Base-by-base conservation (phyloP, 2,113 vertebrate genomes). In the Choloepus hoffmanni region DNA sequence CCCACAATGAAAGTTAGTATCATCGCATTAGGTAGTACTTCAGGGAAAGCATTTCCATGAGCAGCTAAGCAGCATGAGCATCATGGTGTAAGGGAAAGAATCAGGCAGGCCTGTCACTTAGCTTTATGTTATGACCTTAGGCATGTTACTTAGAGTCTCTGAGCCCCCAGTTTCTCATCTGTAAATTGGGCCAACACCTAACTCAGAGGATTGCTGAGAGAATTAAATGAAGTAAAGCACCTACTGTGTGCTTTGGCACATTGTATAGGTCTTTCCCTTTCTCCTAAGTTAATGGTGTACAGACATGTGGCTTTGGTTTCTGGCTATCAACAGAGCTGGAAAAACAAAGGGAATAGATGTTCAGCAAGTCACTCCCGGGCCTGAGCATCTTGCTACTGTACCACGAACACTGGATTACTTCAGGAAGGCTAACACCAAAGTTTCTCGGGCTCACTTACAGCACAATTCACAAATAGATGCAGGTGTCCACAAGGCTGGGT, bases 61-160 rank as follows among this genome's bases (percentile, higher is more conserved):
- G 43, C 19, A 60, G 2, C 60, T 50, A 50, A 50, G 11, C 11
- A 50, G 48, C 48, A 48, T 10, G 40, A 24, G 16, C 10, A 62
- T 26, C 30, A 23, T 2, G 50, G 28, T 67, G 21, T 1, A 9
- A 18, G 11, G 24, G 24, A 55, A 72, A 76, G 53, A 89, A 43
- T 6, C 53, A 79, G 19, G 36, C 23, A 81, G 62, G 40, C 2
- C 30, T 72, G 48, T 11, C 18, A 72, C n/a, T 62, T 24, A 48
- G 48, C 23, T 48, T 18, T 50, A 36, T 8, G 53, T 10, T 53
- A 36, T 70, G 72, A 87, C 45, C 58, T 45, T 50, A 33, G 33
- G 40, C n/a, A 24, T 92, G 72, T 85, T 72, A 85, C 65, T 74
- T 89, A 36, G 70, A 55, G 90, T 79, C 24, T 84, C 65, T 81